Evolutionary conservation across 1,140 invertebrate species (phyloP), one percentile per base, ranked within the genome.

Genomic region (Temnothorax longispinosus): DNA sequence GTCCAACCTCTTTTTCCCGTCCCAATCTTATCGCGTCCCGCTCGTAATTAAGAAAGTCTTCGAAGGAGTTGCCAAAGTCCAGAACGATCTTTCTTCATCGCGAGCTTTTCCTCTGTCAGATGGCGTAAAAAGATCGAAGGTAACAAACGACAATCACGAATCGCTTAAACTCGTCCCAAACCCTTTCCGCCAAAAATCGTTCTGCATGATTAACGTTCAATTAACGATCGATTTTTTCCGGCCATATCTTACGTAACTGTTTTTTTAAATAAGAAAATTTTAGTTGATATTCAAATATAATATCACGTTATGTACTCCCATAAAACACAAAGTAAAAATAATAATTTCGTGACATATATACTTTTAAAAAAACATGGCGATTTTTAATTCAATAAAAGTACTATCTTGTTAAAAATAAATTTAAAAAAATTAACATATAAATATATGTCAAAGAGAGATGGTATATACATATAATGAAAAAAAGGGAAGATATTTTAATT

Each of bases 11-110:
- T 32, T 58, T 54, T 47, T 58, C 44, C 56, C 72, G 21, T 27
- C 32, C 21, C 71, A 71, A 87, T 50, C 85, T 88, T 65, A 88
- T 91, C 86, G 85, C 81, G 54, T 91, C 71, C 87, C 76, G 72
- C 80, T 88, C 84, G 86, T 91, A 91, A 91, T 91, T 91, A 91
- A 88, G 90, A 86, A 91, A 91, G 85, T 89, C 88, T 54, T 54
- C 27, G 69, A 72, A 58, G 76, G 65, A 87, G 76, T 84, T 88
- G 77, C 60, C 60, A 6, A 65, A 69, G 32, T 69, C 58, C 41
- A 67, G 76, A 71, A 44, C 86, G 88, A 87, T 76, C 85, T 86
- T 80, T 74, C 85, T 84, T 76, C 64, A 67, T 86, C 32, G 76
- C 50, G 54, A 60, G 80, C n/a, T 64, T 84, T 74, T 75, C 72